Conservation (phyloP, 2,888 invertebrate genomes). For the Polyploca ridens region DNA sequence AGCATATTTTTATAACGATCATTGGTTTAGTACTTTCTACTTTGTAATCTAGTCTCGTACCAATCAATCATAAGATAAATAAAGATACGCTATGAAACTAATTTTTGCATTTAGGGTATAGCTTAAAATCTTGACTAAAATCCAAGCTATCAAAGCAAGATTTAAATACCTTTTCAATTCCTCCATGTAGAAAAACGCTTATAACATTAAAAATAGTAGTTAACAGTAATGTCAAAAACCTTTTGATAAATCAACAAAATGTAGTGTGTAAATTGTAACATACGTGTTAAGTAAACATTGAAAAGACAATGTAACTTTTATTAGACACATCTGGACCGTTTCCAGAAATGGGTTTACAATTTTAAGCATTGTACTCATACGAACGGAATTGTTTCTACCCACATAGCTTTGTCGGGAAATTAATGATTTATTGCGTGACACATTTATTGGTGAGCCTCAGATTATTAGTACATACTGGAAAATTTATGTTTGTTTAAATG, state of each 20-base stretch:
- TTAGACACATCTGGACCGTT: slow-evolving; percentile 7
- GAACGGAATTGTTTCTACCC: not conserved
- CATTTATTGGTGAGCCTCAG: not conserved
- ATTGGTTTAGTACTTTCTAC: not conserved
- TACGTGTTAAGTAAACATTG: not conserved
- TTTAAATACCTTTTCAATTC: too few relatives aligned
- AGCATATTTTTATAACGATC: not conserved
- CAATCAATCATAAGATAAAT: too few relatives aligned
- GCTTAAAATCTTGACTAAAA: too few relatives aligned
- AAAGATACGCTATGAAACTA: too few relatives aligned
- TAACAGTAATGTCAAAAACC: not conserved
- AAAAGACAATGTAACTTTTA: slow-evolving; percentile 1
- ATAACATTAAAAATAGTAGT: too few relatives aligned
- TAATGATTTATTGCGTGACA: slow-evolving; percentile 8
- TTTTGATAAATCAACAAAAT: not conserved
- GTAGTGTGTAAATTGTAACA: not conserved
- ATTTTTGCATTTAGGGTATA: too few relatives aligned
- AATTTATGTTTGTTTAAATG: slow-evolving; percentile 7
- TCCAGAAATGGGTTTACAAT: slow-evolving; percentile 3
- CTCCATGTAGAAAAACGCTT: too few relatives aligned
- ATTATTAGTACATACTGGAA: slow-evolving; percentile 7
- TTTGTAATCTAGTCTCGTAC: too few relatives aligned
- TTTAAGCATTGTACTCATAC: not conserved
- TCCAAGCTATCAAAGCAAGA: too few relatives aligned
- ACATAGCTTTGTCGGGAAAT: slow-evolving; percentile 9